Base-by-base conservation (phyloP, 2,797 vertebrate species). In the Alauda arvensis region DNA sequence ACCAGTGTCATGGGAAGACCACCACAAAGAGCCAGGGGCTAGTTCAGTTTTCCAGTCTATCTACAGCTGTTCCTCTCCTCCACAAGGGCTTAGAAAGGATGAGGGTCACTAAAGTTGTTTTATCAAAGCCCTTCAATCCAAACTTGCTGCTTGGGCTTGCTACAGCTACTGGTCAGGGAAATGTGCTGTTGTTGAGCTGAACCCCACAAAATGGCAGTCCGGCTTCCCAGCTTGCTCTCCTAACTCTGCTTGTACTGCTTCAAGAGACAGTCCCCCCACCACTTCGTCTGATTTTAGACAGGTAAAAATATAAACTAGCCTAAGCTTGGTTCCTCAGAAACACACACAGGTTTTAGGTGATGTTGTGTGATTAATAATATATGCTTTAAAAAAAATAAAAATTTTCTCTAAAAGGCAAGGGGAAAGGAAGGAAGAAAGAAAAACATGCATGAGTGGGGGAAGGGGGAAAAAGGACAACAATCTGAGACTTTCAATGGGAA, bases 401-500 rank as follows among this genome's bases (percentile, higher is more conserved):
- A 40, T 7, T 17, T 74, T 87, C 60, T 87, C 52, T 42, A 52
- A 52, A 69, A 75, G 39, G 26, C 65, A 69, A 90, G 69, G 37
- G 26, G 55, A 61, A 77, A 85, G 71, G 49, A 90, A 84, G 84
- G 71, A 93, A 94, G 77, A 90, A 84, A 89, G 63, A 87, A 69
- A 61, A 95, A 84, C 68, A 91, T 21, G 59, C 42, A 75, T 0
- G 4, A 92, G 52, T 71, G 59, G 55, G 56, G 82, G 72, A 55
- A 89, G 46, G 65, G 93, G 20, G 14, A 71, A 43, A 77, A 95
- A 80, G 85, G 67, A 94, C 89, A 92, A 94, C 88, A 83, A 87
- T 93, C 82, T 89, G 75, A 94, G 86, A 93, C 81, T 85, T 75
- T 90, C 87, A 85, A 51, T 62, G 89, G 63, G 81, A 95, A 94